These are phyloP conservation scores for Planococcus citri DNA, from an alignment of 1,140 invertebrate genomes.

Conservation along the genomic window DNA sequence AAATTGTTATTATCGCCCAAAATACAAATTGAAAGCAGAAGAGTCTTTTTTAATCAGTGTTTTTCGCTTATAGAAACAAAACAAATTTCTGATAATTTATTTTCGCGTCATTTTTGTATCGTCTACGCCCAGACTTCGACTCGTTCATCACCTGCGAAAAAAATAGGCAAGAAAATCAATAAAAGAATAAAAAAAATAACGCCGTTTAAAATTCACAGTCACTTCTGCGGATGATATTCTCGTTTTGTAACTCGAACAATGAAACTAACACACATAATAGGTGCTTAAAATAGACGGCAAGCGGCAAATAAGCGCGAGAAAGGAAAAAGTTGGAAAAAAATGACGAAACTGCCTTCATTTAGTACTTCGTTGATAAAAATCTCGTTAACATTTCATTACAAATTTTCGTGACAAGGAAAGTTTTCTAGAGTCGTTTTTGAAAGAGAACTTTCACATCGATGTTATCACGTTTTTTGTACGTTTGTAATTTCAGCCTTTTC, in stretches of 20 bases:
- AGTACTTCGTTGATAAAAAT: not conserved
- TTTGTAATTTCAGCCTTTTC: not conserved
- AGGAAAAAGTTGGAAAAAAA: not conserved
- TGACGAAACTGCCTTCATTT: slow-evolving; percentile 6
- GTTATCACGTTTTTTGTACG: not conserved
- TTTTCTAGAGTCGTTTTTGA: not conserved
- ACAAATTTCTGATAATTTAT: too few species aligned
- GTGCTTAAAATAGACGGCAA: slow-evolving; percentile 1
- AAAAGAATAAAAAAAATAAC: too few species aligned
- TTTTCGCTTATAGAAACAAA: too few species aligned
- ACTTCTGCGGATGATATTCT: not conserved
- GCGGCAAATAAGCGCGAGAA: not conserved
- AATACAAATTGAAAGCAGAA: too few species aligned
- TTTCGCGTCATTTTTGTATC: too few species aligned
- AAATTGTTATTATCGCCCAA: too few species aligned
- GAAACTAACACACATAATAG: not conserved
- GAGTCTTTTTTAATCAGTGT: too few species aligned
- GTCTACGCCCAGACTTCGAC: too few species aligned
- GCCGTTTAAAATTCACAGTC: too few species aligned
- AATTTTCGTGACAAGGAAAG: not conserved
- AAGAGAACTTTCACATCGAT: not conserved
- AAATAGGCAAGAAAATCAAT: too few species aligned
- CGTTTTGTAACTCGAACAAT: not conserved
- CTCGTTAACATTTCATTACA: slow-evolving; percentile 3
- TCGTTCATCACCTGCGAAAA: too few species aligned